Percentiles rank a stretch among this genome's conserved stretches.
Evolutionary conservation across 2,113 vertebrate genomes (phyloP).

Genomic region (Chaenogobius annularis): DNA sequence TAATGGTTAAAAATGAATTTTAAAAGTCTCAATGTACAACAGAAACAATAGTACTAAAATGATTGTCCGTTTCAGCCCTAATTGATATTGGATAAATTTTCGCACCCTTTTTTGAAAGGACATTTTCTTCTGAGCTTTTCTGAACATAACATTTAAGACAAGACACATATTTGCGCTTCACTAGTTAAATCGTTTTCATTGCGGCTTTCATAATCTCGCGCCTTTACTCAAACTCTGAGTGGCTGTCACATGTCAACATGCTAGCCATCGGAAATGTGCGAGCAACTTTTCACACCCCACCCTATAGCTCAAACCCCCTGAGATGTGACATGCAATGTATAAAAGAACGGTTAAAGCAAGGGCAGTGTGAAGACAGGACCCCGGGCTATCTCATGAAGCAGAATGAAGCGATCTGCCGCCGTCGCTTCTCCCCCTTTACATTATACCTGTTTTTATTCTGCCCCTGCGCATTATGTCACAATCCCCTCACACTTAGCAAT

Average conservation of each 20-base stretch:
- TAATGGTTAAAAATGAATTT: too few species aligned
- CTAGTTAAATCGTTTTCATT: not conserved
- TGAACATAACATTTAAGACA: too few species aligned
- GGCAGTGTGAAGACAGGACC: slow-evolving; percentile 54
- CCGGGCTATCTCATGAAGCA: slow-evolving; percentile 26
- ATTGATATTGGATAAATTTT: too few species aligned
- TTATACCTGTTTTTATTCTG: slow-evolving; percentile 29
- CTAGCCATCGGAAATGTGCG: slow-evolving; percentile 44
- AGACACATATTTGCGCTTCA: not conserved
- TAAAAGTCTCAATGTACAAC: too few species aligned
- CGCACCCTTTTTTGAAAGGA: too few species aligned
- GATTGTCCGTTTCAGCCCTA: too few species aligned
- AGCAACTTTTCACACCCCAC: slow-evolving; percentile 60
- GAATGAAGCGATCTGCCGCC: slow-evolving; percentile 44
- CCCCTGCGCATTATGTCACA: slow-evolving; percentile 5
- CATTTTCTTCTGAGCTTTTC: too few species aligned
- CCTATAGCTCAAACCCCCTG: slow-evolving; percentile 37
- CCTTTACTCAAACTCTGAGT: not conserved
- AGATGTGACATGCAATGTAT: slow-evolving; percentile 24
- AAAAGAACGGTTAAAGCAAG: slow-evolving; percentile 48
- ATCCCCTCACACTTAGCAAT: slow-evolving; percentile 9
- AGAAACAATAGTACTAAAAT: too few species aligned
- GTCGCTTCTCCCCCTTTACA: slow-evolving; percentile 16
- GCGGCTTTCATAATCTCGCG: not conserved
- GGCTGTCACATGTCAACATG: slow-evolving; percentile 41